Base-by-base conservation (phyloP, 1,140 invertebrate species). In the Drosophila mojavensis region DNA sequence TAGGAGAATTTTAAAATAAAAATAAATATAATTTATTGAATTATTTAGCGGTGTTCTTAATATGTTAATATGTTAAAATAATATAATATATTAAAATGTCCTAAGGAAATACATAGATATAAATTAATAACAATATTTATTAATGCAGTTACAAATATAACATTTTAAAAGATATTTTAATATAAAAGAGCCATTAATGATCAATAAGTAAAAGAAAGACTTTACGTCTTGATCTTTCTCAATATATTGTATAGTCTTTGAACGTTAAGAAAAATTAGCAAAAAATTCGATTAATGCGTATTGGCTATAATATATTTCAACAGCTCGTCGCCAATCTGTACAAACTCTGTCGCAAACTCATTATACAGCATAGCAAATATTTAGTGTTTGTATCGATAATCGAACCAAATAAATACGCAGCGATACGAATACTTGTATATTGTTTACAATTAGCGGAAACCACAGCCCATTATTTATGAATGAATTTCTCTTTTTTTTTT, bases 401-500 rank as follows among this genome's bases (percentile, higher is more conserved):
- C 33, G 39, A 48, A 61, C 67, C 64, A 61, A 73, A 88, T 81
- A 78, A 84, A 74, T 68, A 86, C 33, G 47, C 67, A 53, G 11
- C 10, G 39, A 24, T 60, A 7, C 30, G 36, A 24, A 54, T 63
- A 30, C 60, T 50, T 63, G 26, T 56, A 54, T 59, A 43, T 64
- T 82, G 80, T 81, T 86, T 85, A 79, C 75, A 81, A 63, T 86
- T 68, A 65, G 20, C 45, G 4, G 59, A 51, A 39, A 30, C 39
- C 26, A 26, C 13, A 51, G 45, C 59, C 69, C 64, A 79, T 80
- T 73, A 80, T 77, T 77, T 62, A 83, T 83, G 81, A 84, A 81
- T 86, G 82, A 53, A 43, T 43, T 43, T 43, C 10, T 9, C 17
- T 17, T n/a, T 43, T 43, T 28, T 28, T 28, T 33, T 33, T n/a